A percentile compares a stretch with the other conserved stretches of the same genome.
phyloP scores from a whole-genome alignment of 2,797 vertebrate genomes.

The Alectoris magna region DNA sequence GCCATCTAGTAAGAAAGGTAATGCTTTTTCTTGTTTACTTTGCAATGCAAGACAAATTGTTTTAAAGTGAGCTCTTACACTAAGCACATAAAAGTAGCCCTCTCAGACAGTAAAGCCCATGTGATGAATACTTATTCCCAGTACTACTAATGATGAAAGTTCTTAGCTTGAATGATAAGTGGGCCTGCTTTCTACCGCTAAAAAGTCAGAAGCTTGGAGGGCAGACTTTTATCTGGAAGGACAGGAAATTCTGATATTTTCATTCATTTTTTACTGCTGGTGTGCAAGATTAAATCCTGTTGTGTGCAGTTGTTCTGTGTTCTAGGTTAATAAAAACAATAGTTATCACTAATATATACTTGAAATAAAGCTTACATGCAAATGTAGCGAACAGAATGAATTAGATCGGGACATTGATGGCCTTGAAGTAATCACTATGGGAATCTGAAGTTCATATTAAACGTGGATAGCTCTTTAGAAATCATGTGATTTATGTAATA shows the following conservation, averaged over 20 bases:
- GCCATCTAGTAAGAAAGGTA: conserved; percentile 1
- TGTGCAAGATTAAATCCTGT: neutral
- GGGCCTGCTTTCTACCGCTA: neutral
- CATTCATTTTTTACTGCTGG: neutral
- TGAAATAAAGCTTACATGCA: neutral
- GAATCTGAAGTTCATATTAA: neutral
- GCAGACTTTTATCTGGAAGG: conserved; percentile 1
- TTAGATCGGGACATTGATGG: neutral
- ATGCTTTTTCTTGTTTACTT: conserved; percentile 6
- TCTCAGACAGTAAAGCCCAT: conserved; percentile 41
- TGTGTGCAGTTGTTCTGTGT: neutral
- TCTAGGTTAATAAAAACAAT: conserved; percentile 25
- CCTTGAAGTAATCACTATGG: neutral
- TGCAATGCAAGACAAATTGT: conserved; percentile 35
- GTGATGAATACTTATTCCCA: conserved; percentile 41
- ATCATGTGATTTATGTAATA: neutral
- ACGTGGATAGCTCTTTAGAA: neutral
- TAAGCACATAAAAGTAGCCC: conserved; percentile 29
- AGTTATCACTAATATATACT: neutral
- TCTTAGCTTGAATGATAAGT: conserved; percentile 44
- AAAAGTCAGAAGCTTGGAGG: conserved; percentile 38
- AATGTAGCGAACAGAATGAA: neutral
- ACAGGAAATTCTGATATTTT: conserved; percentile 10
- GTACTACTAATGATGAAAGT: conserved; percentile 2
- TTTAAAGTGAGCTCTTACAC: conserved; percentile 43